Percentiles rank a stretch among this genome's conserved stretches.
phyloP scores from a whole-genome alignment of 2,888 invertebrate species.

The Apomyelois bistriatella region DNA sequence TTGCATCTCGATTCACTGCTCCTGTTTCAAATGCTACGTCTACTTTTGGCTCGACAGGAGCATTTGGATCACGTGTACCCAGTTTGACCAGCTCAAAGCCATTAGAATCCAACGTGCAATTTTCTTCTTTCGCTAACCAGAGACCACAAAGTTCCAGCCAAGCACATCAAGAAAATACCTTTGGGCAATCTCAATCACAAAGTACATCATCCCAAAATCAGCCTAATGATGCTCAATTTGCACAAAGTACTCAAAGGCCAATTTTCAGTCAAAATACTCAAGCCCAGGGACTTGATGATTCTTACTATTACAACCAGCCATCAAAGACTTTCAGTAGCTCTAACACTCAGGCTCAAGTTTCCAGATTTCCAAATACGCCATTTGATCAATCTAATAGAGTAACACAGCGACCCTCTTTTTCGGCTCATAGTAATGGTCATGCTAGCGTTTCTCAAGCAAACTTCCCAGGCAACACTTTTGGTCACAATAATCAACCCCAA shows the following conservation, averaged over 20 bases:
- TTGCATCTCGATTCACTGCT: constrained; percentile 11
- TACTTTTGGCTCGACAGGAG: constrained; percentile 18
- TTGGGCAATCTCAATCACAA: constrained; percentile 18
- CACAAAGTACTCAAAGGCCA: constrained; percentile 33
- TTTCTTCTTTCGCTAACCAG: neutral
- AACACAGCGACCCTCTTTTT: constrained; percentile 20
- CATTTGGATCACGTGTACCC: neutral
- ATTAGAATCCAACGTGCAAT: neutral
- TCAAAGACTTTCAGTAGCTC: constrained; percentile 42
- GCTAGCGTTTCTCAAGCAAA: constrained; percentile 19
- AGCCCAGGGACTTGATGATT: constrained; percentile 38
- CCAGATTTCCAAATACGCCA: constrained; percentile 35
- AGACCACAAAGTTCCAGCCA: neutral
- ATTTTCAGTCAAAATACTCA: constrained; percentile 29
- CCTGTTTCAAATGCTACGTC: constrained; percentile 19
- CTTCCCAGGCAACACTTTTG: constrained; percentile 22
- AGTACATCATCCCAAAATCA: constrained; percentile 20
- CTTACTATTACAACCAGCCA: constrained; percentile 57
- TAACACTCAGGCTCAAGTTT: constrained; percentile 22
- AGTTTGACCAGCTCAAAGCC: neutral
- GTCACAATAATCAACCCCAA: constrained; percentile 18
- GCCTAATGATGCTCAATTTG: constrained; percentile 25
- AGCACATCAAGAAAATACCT: constrained; percentile 8
- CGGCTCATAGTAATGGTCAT: constrained; percentile 22
- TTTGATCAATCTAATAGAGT: constrained; percentile 41